Percentiles rank a stretch among this genome's conserved stretches.
Conservation (phyloP, 1,140 invertebrate genomes). For the Diachasmimorpha longicaudata region DNA sequence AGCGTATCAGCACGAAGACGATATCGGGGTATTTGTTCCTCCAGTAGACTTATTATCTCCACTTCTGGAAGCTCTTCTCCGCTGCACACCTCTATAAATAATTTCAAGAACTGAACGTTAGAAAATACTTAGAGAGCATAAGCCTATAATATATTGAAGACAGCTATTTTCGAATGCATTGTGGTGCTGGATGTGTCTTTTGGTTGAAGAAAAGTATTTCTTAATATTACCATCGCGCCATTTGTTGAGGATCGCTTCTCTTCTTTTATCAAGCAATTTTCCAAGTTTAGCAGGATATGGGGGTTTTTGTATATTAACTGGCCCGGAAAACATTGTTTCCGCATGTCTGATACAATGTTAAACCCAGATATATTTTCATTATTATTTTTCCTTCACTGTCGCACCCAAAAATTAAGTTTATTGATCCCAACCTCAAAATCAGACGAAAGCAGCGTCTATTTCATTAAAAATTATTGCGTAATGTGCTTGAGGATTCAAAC, state of each 20-base stretch:
- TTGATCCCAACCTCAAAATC: not conserved
- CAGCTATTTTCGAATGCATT: too few relatives aligned
- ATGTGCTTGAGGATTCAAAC: not conserved
- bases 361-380: not conserved
- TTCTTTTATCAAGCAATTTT: constrained; percentile 45
- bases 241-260: constrained; percentile 52
- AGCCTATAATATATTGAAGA: not conserved
- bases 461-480: constrained; percentile 1
- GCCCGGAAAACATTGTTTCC: constrained; percentile 50
- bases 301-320: constrained; percentile 45
- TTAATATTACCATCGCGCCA: constrained; percentile 56
- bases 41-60: constrained; percentile 91
- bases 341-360: constrained; percentile 15
- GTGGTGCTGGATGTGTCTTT: too few relatives aligned
- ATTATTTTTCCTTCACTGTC: not conserved
- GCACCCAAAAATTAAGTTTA: not conserved
- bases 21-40: constrained; percentile 95
- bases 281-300: constrained; percentile 50
- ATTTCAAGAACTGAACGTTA: not conserved
- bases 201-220: not conserved
- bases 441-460: not conserved
- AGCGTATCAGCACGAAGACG: constrained; percentile 91
- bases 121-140: not conserved
- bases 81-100: constrained; percentile 81
- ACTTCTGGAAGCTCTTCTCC: constrained; percentile 88